Percentiles rank a stretch among this genome's conserved stretches.
Evolutionary conservation across 2,113 vertebrate genomes (phyloP).

Genomic region (Larimichthys crocea): DNA sequence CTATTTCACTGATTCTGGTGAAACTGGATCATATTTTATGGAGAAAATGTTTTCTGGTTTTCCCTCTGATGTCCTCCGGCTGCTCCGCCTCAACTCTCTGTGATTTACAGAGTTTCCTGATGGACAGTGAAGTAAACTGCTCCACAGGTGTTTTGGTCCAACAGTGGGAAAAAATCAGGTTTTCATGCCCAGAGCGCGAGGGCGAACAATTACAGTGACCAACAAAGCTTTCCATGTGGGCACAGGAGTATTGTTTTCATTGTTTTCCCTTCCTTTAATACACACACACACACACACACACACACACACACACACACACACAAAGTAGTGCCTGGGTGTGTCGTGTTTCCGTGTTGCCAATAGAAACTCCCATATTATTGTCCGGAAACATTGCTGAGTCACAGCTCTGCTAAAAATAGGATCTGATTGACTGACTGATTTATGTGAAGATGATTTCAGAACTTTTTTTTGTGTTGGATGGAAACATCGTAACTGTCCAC

Average conservation of each 20-base stretch:
- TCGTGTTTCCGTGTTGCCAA: not conserved
- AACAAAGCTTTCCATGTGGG: not conserved
- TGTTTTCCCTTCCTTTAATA: not conserved
- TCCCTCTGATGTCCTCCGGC: too few species aligned
- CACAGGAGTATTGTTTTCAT: not conserved
- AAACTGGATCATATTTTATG: too few species aligned
- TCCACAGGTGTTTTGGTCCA: too few species aligned
- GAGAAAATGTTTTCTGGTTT: too few species aligned
- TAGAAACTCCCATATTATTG: constrained; percentile 1
- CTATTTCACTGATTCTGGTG: too few species aligned
- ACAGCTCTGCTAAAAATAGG: not conserved
- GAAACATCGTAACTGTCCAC: not conserved
- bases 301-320: not conserved
- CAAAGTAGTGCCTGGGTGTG: not conserved
- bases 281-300: not conserved
- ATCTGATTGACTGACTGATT: not conserved
- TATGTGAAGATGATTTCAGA: not conserved
- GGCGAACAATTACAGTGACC: not conserved
- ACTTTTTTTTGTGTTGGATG: not conserved
- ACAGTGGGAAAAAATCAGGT: too few species aligned
- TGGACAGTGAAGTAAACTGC: too few species aligned
- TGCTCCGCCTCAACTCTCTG: too few species aligned
- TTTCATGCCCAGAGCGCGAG: too few species aligned
- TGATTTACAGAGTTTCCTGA: too few species aligned
- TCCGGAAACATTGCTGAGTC: not conserved